Evolutionary conservation across 92 coral and sea anemone species (phyloP), one percentile per base, ranked within the genome.

Genomic region (Virgularia gustaviana): DNA sequence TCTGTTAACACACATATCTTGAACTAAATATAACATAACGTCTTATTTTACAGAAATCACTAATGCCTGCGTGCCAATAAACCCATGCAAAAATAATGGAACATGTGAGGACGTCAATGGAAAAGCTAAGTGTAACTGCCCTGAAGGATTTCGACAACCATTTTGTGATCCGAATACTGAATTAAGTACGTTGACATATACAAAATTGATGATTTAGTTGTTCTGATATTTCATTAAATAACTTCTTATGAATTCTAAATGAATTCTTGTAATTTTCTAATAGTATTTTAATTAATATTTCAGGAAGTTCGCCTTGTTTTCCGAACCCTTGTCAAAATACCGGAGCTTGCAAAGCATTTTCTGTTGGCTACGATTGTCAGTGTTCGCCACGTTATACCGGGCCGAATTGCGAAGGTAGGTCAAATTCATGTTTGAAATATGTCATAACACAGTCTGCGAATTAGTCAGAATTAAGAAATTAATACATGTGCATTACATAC

Each of bases 321-420:
- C 62, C 73, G n/a, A 87, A 85, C 54, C 96, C 96, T 11, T 87
- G 96, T 56, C 44, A 71, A 33, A 79, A 85, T 60, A 85, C 88
- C 16, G 95, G 96, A 12, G 82, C 76, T 2, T 90, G 96, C 57
- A 42, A 78, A 24, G 75, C 79, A 36, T 79, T 85, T 38, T 59
- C 62, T 0, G 60, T 11, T 27, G 83, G 62, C 42, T 90, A 90
- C 42, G 83, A 88, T 51, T 90, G 96, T 56, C 49, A 85, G 3
- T 90, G 96, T 77, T 72, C 84, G 13, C 84, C 80, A 9, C 84
- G 85, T 12, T 90, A 78, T 68, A 78, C 83, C 31, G 94, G 95
- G 10, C 95, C 95, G n/a, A 86, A 88, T 54, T 90, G 96, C 55
- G 94, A 83, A 76, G 90, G 94, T 83, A 71, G 19, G 31, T 24